Percentiles rank a stretch among this genome's conserved stretches.
Evolutionary conservation across 2,797 vertebrate genomes (phyloP).

Genomic region (Simalia tracyae): DNA sequence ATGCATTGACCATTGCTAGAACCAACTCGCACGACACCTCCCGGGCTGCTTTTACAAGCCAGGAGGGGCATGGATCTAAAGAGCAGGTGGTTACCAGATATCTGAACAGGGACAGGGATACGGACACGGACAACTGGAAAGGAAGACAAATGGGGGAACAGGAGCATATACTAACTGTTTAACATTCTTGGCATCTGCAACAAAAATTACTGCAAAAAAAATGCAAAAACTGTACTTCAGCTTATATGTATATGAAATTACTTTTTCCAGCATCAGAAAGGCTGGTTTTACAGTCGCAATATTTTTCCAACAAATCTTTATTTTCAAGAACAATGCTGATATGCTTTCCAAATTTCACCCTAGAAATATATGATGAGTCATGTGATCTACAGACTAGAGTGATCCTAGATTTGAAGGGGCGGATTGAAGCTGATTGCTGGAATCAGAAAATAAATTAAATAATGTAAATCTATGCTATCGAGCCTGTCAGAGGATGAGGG

Average conservation of each 20-base stretch:
- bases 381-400: background rate
- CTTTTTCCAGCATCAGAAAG: background rate
- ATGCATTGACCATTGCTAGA: no score
- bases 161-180: background rate
- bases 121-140: background rate
- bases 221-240: no score
- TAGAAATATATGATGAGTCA: background rate
- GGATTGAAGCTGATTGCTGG: background rate
- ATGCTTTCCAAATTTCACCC: background rate
- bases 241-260: background rate
- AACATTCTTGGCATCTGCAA: background rate
- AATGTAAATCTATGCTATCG: background rate
- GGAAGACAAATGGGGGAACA: background rate
- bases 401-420: background rate
- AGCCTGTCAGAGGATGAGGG: background rate
- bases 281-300: background rate
- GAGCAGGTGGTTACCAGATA: background rate
- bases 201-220: no score
- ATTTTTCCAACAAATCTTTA: background rate
- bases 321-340: background rate
- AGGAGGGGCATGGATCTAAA: no score
- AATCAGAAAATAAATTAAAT: background rate
- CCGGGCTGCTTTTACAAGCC: no score
- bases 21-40: no score
- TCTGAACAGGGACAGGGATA: background rate